Percentiles rank a stretch among this genome's conserved stretches.
These are phyloP conservation scores for Tenthredo mesomela DNA, from an alignment of 2,888 invertebrate species.

Conservation along the genomic window DNA sequence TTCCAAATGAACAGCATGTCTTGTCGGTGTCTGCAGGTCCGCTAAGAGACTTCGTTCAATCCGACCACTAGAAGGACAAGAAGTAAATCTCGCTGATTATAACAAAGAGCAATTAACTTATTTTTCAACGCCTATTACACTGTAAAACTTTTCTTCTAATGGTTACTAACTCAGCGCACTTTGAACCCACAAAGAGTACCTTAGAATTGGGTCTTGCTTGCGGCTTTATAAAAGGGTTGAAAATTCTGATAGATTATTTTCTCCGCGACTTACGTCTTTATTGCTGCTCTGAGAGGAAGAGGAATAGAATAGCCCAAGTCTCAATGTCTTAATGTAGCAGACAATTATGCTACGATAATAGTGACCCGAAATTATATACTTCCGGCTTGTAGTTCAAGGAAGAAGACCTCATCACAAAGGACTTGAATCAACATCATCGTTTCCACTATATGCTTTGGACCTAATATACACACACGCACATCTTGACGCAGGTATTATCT, in stretches of 20 bases:
- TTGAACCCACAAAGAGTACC: not conserved
- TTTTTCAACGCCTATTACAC: not conserved
- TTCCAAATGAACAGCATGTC: not conserved
- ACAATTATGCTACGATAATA: conserved; percentile 30
- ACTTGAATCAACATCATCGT: conserved; percentile 15
- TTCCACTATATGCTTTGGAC: not conserved
- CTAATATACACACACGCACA: not conserved
- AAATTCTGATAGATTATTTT: not conserved
- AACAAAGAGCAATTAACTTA: not conserved
- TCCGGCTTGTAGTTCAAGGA: not conserved
- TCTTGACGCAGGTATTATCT: not conserved
- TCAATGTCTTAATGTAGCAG: conserved; percentile 9
- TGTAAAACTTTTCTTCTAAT: not conserved
- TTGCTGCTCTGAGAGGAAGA: not conserved
- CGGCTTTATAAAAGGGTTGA: not conserved
- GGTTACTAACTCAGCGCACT: not conserved
- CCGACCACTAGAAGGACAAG: not conserved
- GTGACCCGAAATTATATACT: conserved; percentile 8
- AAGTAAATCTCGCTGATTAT: conserved; percentile 7
- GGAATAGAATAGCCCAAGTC: not conserved
- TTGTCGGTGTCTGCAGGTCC: not conserved
- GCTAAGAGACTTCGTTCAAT: not conserved
- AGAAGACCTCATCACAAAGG: conserved; percentile 22
- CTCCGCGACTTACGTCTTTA: not conserved
- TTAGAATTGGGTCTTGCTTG: not conserved